Evolutionary conservation across 1,140 invertebrate species (phyloP).

Genomic region (Spodoptera frugiperda): DNA sequence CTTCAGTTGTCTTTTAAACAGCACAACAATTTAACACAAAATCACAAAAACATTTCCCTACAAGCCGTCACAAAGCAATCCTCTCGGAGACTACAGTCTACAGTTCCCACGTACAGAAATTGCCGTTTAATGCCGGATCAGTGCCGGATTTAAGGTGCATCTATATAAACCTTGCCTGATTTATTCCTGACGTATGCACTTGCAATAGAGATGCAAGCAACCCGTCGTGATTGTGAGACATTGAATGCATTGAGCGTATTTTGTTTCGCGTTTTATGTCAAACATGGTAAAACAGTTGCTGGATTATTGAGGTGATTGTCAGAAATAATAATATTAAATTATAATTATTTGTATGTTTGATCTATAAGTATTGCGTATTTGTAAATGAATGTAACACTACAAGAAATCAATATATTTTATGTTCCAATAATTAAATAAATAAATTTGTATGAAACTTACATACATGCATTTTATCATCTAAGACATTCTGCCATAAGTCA

Average conservation of each 20-base stretch:
- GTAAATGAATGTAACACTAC: too few species aligned
- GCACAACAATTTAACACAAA: too few species aligned
- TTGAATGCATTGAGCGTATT: slow-evolving; percentile 23
- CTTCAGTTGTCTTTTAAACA: too few species aligned
- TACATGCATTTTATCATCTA: too few species aligned
- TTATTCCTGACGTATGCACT: slow-evolving; percentile 49
- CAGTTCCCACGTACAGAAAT: slow-evolving; percentile 38
- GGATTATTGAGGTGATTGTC: too few species aligned
- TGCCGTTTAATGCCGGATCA: slow-evolving; percentile 49
- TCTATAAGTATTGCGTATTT: too few species aligned
- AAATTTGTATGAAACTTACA: too few species aligned
- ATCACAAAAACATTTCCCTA: slow-evolving; percentile 9
- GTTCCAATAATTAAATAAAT: too few species aligned
- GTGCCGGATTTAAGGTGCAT: slow-evolving; percentile 45
- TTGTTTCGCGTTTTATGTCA: neutral
- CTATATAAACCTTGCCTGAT: slow-evolving; percentile 46
- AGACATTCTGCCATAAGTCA: too few species aligned
- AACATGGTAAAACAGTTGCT: neutral
- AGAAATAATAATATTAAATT: too few species aligned
- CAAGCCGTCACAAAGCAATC: slow-evolving; percentile 7
- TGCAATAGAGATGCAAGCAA: slow-evolving; percentile 3
- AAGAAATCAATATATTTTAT: too few species aligned
- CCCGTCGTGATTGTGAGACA: slow-evolving; percentile 28
- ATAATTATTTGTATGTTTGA: too few species aligned
- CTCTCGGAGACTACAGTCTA: slow-evolving; percentile 24